Base-by-base conservation (phyloP, 2,888 invertebrate species). In the Limnephilus auricula region DNA sequence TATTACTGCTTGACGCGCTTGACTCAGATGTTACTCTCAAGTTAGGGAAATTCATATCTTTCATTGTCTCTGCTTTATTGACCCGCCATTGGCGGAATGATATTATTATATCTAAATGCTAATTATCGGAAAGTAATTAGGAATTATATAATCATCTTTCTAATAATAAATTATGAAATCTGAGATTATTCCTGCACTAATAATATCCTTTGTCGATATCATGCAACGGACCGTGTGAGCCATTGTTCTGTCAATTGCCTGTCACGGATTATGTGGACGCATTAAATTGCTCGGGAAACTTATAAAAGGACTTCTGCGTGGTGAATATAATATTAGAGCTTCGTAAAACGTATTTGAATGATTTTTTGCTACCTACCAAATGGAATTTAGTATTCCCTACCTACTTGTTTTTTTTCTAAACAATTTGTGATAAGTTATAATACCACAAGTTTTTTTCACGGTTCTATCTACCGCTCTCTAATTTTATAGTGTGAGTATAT, bases 1-100 rank as follows among this genome's bases (percentile, higher is more conserved):
- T 93, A 93, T 92, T 93, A 92, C 92, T 91, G 92, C 82, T 50
- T 79, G 87, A 90, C 88, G 79, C 89, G 85, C 88, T 83, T 40
- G 82, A 90, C 84, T 86, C 65, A 80, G 91, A 79, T 79, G 89
- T 79, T 88, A 89, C 80, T 89, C 65, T 34, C 79, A 32, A 34
- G 65, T 65, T 34, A 65, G 87, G 25, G 87, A 87, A 87, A 50
- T 87, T 78, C 50, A 87, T 78, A 87, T 50, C 25, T 78, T 78
- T 65, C 87, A 87, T 87, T 87, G 87, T 87, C 87, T 87, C 25
- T 13, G 87, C 78, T 87, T 87, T 87, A 87, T 87, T 34, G 78
- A 78, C 78, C 34, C 31, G 25, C 31, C 87, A 32, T 9, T 65
- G 65, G 65, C 6, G 12, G 50, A 87, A 32, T n/a, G 84, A 18